Evolutionary conservation across 2,888 invertebrate species (phyloP).

Genomic region (Hypena proboscidalis): DNA sequence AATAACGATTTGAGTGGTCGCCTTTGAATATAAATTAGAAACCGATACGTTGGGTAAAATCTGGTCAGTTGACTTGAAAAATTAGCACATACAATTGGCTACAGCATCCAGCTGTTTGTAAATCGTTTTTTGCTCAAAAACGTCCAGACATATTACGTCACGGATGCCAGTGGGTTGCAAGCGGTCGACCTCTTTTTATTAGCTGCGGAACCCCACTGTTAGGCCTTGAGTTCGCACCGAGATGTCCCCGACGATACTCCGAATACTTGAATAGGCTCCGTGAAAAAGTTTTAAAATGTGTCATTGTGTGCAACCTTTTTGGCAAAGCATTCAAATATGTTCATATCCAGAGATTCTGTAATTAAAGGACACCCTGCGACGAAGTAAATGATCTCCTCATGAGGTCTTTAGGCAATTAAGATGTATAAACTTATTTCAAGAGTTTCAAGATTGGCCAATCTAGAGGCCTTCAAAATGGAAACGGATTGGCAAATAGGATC

Average conservation of each 20-base stretch:
- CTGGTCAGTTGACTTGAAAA: constrained; percentile 25
- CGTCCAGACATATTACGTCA: constrained; percentile 71
- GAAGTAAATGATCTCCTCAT: constrained; percentile 32
- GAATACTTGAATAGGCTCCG: constrained; percentile 60
- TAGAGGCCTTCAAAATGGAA: no score
- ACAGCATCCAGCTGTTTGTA: constrained; percentile 52
- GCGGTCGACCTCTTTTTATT: constrained; percentile 59
- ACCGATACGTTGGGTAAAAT: constrained; percentile 8
- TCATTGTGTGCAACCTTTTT: constrained; percentile 49
- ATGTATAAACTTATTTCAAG: not conserved
- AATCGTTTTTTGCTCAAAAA: constrained; percentile 53
- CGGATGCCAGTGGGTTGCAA: constrained; percentile 53
- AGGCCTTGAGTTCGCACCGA: constrained; percentile 66
- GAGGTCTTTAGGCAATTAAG: constrained; percentile 2
- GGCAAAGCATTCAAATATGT: constrained; percentile 42
- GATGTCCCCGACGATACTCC: constrained; percentile 58
- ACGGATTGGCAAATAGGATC: no score
- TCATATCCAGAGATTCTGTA: constrained; percentile 32
- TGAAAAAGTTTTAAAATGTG: constrained; percentile 51
- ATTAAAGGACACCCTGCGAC: constrained; percentile 36
- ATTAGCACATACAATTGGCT: constrained; percentile 45
- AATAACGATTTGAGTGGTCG: not conserved
- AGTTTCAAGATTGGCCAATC: not conserved
- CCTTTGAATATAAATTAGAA: constrained; percentile 13
- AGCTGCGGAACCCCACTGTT: constrained; percentile 66